Percentiles rank a stretch among this genome's conserved stretches.
Evolutionary conservation across 2,888 invertebrate genomes (phyloP).

Genomic region (Drosophila bunnanda): DNA sequence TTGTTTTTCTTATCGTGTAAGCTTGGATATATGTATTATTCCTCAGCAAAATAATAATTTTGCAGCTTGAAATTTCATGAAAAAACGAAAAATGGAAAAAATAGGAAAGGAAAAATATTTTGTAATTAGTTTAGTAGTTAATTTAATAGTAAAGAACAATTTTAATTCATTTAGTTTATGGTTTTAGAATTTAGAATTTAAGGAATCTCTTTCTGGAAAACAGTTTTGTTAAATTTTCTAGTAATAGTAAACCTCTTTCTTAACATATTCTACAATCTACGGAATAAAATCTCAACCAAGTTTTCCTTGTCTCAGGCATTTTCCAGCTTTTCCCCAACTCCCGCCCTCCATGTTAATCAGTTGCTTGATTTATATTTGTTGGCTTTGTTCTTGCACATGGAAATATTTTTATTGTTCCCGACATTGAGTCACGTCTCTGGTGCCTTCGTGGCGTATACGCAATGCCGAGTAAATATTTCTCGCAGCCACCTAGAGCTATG

Average conservation of each 20-base stretch:
- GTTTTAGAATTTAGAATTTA: too few species aligned
- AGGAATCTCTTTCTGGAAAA: too few species aligned
- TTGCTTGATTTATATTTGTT: constrained; percentile 38
- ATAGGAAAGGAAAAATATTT: too few species aligned
- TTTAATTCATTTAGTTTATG: too few species aligned
- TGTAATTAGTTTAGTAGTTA: too few species aligned
- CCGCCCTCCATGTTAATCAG: constrained; percentile 40
- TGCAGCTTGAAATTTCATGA: constrained; percentile 8
- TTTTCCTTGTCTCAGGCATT: constrained; percentile 29
- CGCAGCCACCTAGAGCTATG: constrained; percentile 18
- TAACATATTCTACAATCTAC: not conserved
- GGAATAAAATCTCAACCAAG: constrained; percentile 21
- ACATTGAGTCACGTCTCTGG: constrained; percentile 41
- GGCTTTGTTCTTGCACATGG: constrained; percentile 17
- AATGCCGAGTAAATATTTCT: constrained; percentile 33
- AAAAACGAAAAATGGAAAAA: not conserved
- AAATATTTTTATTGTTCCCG: constrained; percentile 27
- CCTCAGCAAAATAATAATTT: constrained; percentile 15
- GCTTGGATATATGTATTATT: constrained; percentile 20
- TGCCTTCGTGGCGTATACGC: constrained; percentile 46
- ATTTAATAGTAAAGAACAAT: too few species aligned
- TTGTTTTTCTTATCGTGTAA: constrained; percentile 7
- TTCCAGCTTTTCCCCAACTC: constrained; percentile 27
- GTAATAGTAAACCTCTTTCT: not conserved
- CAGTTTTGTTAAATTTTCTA: too few species aligned